Percentiles rank a stretch among this genome's conserved stretches.
These are phyloP conservation scores for Oxyruncus cristatus DNA, from an alignment of 2,113 vertebrate genomes.

Conservation along the genomic window DNA sequence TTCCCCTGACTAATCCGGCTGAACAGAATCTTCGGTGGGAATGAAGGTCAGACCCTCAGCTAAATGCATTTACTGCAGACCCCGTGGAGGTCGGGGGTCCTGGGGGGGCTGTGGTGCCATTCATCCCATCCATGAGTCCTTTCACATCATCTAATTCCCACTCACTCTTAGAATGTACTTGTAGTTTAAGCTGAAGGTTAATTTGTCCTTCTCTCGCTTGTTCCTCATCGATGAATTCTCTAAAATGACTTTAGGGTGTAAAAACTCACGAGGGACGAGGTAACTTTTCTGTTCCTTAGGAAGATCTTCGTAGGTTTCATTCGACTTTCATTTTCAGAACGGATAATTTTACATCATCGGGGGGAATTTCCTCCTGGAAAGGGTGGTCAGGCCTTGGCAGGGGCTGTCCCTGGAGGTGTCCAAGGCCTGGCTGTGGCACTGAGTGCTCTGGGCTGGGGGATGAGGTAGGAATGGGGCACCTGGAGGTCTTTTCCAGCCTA, in stretches of 20 bases:
- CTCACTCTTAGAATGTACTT: neutral
- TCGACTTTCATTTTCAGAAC: neutral
- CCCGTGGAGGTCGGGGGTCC: neutral
- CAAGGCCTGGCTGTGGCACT: neutral
- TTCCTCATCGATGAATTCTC: neutral
- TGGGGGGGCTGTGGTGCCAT: accelerated
- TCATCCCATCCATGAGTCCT: too few relatives aligned
- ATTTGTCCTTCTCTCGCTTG: neutral
- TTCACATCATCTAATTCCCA: neutral
- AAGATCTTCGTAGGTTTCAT: neutral
- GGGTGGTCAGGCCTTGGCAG: neutral
- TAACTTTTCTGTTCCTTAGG: neutral
- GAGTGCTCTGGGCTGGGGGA: neutral
- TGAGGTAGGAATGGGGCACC: neutral
- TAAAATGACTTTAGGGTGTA: neutral
- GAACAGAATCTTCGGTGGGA: too few relatives aligned
- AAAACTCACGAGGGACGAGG: neutral
- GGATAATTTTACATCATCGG: neutral
- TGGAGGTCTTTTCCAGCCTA: neutral
- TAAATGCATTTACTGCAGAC: accelerated
- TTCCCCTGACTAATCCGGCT: neutral
- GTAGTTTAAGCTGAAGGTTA: neutral
- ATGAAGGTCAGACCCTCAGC: neutral
- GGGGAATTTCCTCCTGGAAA: neutral
- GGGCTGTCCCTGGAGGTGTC: neutral